Evolutionary conservation across 2,888 invertebrate genomes (phyloP).

Genomic region (Tridacna gigas): DNA sequence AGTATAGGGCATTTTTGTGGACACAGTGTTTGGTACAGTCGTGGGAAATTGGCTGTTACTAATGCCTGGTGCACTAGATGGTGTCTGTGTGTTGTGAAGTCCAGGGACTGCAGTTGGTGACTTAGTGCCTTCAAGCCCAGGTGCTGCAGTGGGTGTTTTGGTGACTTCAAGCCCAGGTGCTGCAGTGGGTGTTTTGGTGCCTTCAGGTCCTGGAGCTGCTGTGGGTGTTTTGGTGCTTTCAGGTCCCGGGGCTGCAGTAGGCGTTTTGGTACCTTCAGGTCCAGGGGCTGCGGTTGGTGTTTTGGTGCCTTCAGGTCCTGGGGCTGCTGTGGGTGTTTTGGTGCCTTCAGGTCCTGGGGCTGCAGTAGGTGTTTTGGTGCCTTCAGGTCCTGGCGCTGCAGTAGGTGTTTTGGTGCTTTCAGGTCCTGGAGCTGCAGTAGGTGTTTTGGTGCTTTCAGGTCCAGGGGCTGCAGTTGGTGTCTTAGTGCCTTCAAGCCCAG

Average conservation of each 20-base stretch:
- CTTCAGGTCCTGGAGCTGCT: slow-evolving; percentile 30
- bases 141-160: slow-evolving; percentile 48
- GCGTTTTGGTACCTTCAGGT: slow-evolving; percentile 21
- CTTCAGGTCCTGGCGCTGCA: slow-evolving; percentile 33
- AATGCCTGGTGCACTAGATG: slow-evolving; percentile 24
- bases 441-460: slow-evolving; percentile 22
- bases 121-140: slow-evolving; percentile 19
- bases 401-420: slow-evolving; percentile 37
- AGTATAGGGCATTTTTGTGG: slow-evolving; percentile 60
- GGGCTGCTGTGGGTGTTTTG: slow-evolving; percentile 44
- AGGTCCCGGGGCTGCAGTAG: slow-evolving; percentile 40
- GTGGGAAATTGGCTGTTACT: slow-evolving; percentile 11
- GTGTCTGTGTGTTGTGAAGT: background rate
- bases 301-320: slow-evolving; percentile 29
- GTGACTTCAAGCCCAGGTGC: slow-evolving; percentile 26
- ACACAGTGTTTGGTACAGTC: slow-evolving; percentile 34
- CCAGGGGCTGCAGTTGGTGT: slow-evolving; percentile 46
- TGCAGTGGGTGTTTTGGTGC: slow-evolving; percentile 38
- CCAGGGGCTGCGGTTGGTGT: slow-evolving; percentile 52
- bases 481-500: slow-evolving; percentile 15
- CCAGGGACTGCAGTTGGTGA: slow-evolving; percentile 30
- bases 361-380: slow-evolving; percentile 25
- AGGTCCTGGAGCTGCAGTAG: slow-evolving; percentile 41
- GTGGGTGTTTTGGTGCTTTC: slow-evolving; percentile 43
- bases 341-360: slow-evolving; percentile 24